Evolutionary conservation across 2,113 vertebrate species (phyloP), one percentile per base, ranked within the genome.

Genomic region (Phalacrocorax aristotelis): DNA sequence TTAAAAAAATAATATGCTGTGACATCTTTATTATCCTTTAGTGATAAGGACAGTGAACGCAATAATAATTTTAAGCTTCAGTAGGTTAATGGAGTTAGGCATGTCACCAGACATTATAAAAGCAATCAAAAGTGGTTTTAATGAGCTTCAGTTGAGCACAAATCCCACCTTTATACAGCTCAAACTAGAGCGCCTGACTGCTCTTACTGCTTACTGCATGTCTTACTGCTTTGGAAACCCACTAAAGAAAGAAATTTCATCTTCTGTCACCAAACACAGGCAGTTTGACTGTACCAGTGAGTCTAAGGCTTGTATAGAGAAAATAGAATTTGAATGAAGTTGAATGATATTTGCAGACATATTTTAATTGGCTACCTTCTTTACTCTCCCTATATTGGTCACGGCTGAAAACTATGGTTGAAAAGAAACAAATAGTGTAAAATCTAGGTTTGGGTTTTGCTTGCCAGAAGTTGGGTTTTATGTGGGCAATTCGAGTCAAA

Each of bases 1-100:
- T 96, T 87, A 82, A 5, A 13, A 42, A 95, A 96, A 93, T 79
- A 80, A 94, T 95, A 52, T 54, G 29, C 68, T 85, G 13, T 94
- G 90, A 88, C 66, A 96, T 94, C 91, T 97, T 95, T 97, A 84
- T 97, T 96, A 80, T 62, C 30, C 17, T 84, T 92, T 94, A 68
- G 55, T 72, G 91, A 69, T 94, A 78, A 93, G 93, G 94, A 96
- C 48, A 88, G 77, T 55, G 57, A 76, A n/a, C 69, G 90, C 79
- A 96, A 93, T 88, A 96, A 95, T 95, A 89, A 94, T 81, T 95
- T 78, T 94, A 64, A 94, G 87, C 86, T 74, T 80, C 42, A 75
- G 44, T 90, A 94, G 92, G 88, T 96, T 91, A 92, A 91, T 86
- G 84, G 75, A 97, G 66, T 78, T 74, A 93, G 76, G 54, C 32